Base-by-base conservation (phyloP, 1,140 invertebrate genomes). In the Piezodorus guildinii region DNA sequence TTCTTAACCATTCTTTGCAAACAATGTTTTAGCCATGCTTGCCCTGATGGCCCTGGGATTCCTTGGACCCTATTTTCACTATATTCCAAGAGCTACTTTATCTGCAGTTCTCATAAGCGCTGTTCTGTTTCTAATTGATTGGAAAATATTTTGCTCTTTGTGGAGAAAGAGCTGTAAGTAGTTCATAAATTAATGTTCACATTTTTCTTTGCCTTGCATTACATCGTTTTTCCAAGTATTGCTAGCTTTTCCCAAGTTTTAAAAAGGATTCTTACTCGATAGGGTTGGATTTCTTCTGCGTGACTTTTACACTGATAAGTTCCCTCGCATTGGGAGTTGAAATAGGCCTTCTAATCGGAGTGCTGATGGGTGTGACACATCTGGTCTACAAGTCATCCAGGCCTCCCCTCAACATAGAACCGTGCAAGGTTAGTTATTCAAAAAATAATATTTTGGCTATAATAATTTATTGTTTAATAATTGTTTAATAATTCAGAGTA, bases 31-130 rank as follows among this genome's bases (percentile, higher is more conserved):
- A 81, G 84, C 82, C 45, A 70, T 72, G 6, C 73, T 87, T 71
- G 78, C 85, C 9, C 69, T 85, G 3, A 60, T 84, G 6, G 80
- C 83, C 0, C 68, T 85, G 6, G 78, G 78, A 45, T 84, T 85
- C 66, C 72, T 88, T 2, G 85, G 85, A 0, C 82, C 84, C 0
- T 85, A 83, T 67, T 88, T 87, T 72, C 78, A 80, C 67, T 86
- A 78, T 62, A 87, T 88, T 68, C 86, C 86, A 1, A 81, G 82
- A 69, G 76, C 84, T 0, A 78, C 81, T 1, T 71, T 87, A 16
- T 75, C 83, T 6, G 81, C 85, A 1, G 80, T 88, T 3, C 79
- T 87, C 19, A 86, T 88, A 61, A 79, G 78, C 66, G 85, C 86
- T 5, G 85, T 88, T 1, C 72, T 85, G 14, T 85, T 84, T 70